Evolutionary conservation across 2,113 vertebrate species (phyloP).

Genomic region (Eulemur rufifrons): DNA sequence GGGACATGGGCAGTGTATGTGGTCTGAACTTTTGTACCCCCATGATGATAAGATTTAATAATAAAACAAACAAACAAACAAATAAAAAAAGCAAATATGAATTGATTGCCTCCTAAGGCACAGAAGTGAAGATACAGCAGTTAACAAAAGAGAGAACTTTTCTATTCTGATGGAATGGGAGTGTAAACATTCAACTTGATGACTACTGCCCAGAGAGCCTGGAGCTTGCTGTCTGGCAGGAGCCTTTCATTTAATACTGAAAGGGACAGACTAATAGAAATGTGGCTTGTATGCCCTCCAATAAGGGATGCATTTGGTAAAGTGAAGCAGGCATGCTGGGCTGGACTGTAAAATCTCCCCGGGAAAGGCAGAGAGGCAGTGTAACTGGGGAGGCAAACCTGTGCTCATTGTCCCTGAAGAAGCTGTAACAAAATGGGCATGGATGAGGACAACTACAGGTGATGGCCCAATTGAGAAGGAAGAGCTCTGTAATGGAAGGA

Average conservation of each 20-base stretch:
- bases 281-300: neutral
- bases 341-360: neutral
- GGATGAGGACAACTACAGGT: neutral
- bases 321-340: neutral
- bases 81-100: neutral
- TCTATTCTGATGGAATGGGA: neutral
- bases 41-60: too few species aligned
- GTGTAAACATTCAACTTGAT: neutral
- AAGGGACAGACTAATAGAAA: neutral
- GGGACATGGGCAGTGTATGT: too few species aligned
- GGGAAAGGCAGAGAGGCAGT: neutral
- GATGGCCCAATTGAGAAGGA: neutral
- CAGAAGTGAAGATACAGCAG: neutral
- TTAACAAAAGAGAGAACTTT: neutral
- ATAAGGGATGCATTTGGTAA: neutral
- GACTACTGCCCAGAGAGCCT: neutral
- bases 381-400: neutral
- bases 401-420: neutral
- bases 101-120: neutral
- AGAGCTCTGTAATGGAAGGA: neutral
- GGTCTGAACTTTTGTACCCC: too few species aligned
- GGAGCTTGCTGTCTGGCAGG: neutral
- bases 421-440: neutral
- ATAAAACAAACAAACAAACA: too few species aligned
- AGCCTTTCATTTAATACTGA: neutral